Conservation (phyloP, 2,797 vertebrate species). For the Fratercula arctica region DNA sequence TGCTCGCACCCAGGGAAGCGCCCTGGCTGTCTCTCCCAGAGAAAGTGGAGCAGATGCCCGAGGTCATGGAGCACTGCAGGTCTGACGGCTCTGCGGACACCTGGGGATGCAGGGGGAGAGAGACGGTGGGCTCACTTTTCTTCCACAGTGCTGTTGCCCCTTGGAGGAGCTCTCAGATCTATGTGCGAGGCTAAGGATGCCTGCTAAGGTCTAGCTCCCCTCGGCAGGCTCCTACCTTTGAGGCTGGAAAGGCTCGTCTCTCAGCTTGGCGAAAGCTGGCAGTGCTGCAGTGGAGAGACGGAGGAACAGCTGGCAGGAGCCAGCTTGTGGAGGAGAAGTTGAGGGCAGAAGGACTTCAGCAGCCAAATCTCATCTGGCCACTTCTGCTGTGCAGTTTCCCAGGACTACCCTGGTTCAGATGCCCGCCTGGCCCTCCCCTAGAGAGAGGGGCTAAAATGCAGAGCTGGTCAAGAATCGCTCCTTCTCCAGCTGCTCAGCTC, state of each 20-base stretch:
- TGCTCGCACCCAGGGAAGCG: neutral
- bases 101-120: fast-evolving
- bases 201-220: neutral
- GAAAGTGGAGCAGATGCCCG: neutral
- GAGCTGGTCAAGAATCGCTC: neutral
- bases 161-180: constrained; percentile 36
- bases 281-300: neutral
- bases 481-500: neutral
- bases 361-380: neutral
- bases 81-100: neutral
- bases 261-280: neutral
- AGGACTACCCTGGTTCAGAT: neutral
- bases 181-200: neutral
- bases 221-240: neutral
- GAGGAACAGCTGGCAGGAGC: neutral
- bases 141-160: fast-evolving
- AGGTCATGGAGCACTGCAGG: neutral
- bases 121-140: neutral
- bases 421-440: neutral
- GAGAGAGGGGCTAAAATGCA: neutral
- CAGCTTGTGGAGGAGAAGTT: neutral
- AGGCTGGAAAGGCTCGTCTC: neutral
- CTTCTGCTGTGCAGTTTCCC: neutral
- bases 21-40: neutral
- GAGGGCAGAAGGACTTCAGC: neutral